These are phyloP conservation scores for Terrapene triunguis DNA, from an alignment of 2,113 vertebrate species.

Conservation along the genomic window DNA sequence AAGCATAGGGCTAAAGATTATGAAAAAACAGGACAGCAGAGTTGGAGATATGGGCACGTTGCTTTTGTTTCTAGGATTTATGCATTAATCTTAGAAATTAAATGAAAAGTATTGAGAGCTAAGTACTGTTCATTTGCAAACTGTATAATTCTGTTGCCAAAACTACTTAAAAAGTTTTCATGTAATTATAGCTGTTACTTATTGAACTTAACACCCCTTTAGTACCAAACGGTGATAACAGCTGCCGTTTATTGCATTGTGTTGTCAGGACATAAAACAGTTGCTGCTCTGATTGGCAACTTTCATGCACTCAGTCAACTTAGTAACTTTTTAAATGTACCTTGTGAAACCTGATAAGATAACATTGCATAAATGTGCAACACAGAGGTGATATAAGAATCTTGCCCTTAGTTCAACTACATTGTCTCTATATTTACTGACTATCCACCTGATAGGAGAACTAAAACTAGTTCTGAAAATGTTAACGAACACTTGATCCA, in stretches of 20 bases:
- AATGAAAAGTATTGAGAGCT: not conserved
- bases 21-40: not conserved
- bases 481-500: not conserved
- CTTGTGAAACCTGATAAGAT: not conserved
- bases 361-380: not conserved
- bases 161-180: not conserved
- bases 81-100: not conserved
- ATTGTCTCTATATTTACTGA: too few relatives aligned
- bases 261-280: not conserved
- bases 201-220: not conserved
- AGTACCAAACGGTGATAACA: not conserved
- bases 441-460: not conserved
- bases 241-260: not conserved
- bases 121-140: not conserved
- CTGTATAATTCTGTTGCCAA: not conserved
- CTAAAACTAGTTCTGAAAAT: not conserved
- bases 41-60: not conserved
- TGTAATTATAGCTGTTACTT: slow-evolving; percentile 3
- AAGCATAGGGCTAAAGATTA: not conserved
- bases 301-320: not conserved
- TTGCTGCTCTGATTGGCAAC: not conserved
- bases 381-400: too few relatives aligned
- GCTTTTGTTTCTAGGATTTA: not conserved
- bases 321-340: not conserved
- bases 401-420: too few relatives aligned